Base-by-base conservation (phyloP, 2,797 vertebrate species). In the Erithacus rubecula region DNA sequence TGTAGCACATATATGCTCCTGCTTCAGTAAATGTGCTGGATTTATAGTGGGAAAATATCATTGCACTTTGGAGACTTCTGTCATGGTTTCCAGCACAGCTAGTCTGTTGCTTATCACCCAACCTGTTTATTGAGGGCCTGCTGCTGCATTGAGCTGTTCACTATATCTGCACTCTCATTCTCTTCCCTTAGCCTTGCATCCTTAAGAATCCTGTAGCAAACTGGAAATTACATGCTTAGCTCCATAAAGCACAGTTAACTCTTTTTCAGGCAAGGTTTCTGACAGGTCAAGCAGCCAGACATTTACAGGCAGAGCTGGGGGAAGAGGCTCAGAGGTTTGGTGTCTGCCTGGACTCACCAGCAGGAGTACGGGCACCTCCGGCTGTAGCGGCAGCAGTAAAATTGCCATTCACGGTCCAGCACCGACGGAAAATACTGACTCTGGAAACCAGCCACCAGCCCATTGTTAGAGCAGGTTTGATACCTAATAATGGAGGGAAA, bases 331-430 rank as follows among this genome's bases (percentile, higher is more conserved):
- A 3, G 17, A 29, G 43, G 36, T 82, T 67, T 90, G 49, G 30
- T 70, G 90, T 60, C 64, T 80, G 44, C 39, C 65, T 78, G 37
- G 59, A 98, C 99, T 93, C 97, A 99, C 99, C 99, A 99, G 98
- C 99, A 99, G 72, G 98, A 98, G 83, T 99, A 99, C 0, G 99
- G 99, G 74, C 99, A 99, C 51, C 98, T 98, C 93, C 98, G 98
- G 93, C 98, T 98, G 16, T 99, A 99, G 62, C 98, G 98, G 94
- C 99, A 99, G 96, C 99, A 99, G 97, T 99, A 99, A 93, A 99
- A 99, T 87, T 99, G 99, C 99, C 99, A 99, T 90, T 99, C 99
- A 6, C 99, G 98, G 93, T 99, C 99, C 77, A 99, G 98, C 83
- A 99, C 98, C 0, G 98, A 98, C 41, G 99, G 98, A 75, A 99